Base-by-base conservation (phyloP, 2,113 vertebrate species). In the Psephotus haematonotus region DNA sequence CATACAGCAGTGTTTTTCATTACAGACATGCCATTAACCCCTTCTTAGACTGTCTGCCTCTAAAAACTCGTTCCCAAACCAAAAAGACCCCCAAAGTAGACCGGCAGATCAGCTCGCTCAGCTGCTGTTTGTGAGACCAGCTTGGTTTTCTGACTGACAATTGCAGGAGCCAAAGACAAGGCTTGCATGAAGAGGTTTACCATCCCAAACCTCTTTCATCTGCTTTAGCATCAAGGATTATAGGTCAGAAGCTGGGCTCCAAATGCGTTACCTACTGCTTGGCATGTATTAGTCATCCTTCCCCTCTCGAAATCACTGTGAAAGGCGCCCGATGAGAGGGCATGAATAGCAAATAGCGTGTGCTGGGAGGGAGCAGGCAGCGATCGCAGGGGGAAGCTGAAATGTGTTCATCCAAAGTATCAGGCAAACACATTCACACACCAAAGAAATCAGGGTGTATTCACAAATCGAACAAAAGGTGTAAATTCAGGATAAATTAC, bases 381-480 rank as follows among this genome's bases (percentile, higher is more conserved):
- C 0, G 1, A 80, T 5, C 2, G 0, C 49, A 1, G 47, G 11
- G 70, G 79, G 83, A 77, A 74, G 70, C 92, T 64, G 77, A 52
- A 44, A 11, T 55, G 68, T 35, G 88, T 27, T 81, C 91, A 92
- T 79, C 91, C 88, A 11, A 39, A 77, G n/a, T 71, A 92, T 69
- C 95, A 68, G 84, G 55, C 57, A 77, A 82, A 64, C 68, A 47
- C 9, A 11, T 57, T 88, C 35, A 1, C 4, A 2, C 70, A 85
- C 82, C 70, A 62, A 31, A 69, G 90, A 96, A 96, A 96, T 96
- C 93, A 96, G 93, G 67, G 62, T 64, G 90, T 29, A 91, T 96
- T 95, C 94, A 96, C 47, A 46, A 17, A 62, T 28, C 0, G 53
- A 96, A 97, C 94, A 97, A 95, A 95, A 90, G 94, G 53, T 53